phyloP scores from a whole-genome alignment of 2,888 invertebrate species.

The Polydrusus pterygomalis region DNA sequence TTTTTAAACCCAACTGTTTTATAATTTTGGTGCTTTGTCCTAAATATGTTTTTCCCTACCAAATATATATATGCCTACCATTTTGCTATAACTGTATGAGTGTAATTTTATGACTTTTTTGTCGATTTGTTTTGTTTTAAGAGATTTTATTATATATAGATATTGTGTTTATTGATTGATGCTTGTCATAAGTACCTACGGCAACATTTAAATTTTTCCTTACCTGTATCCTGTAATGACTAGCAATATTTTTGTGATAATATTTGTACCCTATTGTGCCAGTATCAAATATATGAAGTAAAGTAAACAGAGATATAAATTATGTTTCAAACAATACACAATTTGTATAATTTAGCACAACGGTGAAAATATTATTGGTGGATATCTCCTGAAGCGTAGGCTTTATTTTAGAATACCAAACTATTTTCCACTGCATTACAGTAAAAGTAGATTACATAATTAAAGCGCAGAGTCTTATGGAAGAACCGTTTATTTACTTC shows the following conservation, averaged over 20 bases:
- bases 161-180: too few species aligned
- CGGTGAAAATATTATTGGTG: background rate
- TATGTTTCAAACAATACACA: background rate
- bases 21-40: constrained; percentile 29
- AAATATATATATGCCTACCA: too few species aligned
- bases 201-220: constrained; percentile 29
- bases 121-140: constrained; percentile 4
- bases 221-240: too few species aligned
- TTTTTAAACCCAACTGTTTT: constrained; percentile 33
- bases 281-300: background rate
- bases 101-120: background rate
- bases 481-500: constrained; percentile 3
- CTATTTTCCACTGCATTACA: background rate
- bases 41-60: background rate
- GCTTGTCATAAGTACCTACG: constrained; percentile 32
- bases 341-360: background rate
- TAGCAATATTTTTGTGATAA: constrained; percentile 5
- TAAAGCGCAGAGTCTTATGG: constrained; percentile 1
- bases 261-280: background rate
- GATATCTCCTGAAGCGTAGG: background rate
- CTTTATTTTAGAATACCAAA: background rate
- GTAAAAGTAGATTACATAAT: background rate
- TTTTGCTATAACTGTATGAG: background rate
- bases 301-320: background rate
- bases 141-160: background rate